Base-by-base conservation (phyloP, 2,113 vertebrate genomes). In the Uria lomvia region DNA sequence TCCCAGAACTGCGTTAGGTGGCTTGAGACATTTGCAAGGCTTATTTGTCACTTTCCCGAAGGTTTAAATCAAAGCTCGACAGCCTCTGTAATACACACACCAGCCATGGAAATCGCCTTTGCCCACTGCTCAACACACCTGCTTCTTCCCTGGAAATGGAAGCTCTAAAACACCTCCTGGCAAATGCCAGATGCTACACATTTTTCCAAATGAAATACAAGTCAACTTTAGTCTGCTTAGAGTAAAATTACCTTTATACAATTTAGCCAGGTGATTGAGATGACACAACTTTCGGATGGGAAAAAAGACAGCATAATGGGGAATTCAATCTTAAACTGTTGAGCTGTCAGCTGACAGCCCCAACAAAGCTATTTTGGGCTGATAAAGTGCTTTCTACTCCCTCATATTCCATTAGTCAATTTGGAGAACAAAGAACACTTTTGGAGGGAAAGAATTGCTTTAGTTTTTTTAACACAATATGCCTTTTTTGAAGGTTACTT, bases 331-430 rank as follows among this genome's bases (percentile, higher is more conserved):
- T 89, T 47, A 29, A 81, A 77, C 63, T 72, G 68, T 11, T 36
- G 52, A 92, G 88, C 66, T 96, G 94, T 92, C 94, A 95, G 18
- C 73, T 12, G 6, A 78, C 92, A 94, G 86, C 73, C 92, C 86
- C 87, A 95, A 94, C 86, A 93, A 94, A 87, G 86, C 62, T 92
- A 81, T 72, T 94, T 65, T 68, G 70, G 73, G 86, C 52, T 94
- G 81, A 81, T 2, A 63, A 30, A 91, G 53, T 7, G 66, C 84
- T n/a, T 92, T 74, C 88, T 76, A 42, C 76, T 92, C 40, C 77
- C 18, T 71, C 72, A 38, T 81, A 77, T 75, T 87, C 60, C 77
- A 92, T 87, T 89, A 79, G 34, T 87, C 49, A 68, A 5, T 43
- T 52, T 45, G 45, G 11, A 92, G 94, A 96, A 95, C 56, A 96